These are phyloP conservation scores for Conus ventricosus DNA, from an alignment of 1,140 invertebrate species.

Conservation along the genomic window DNA sequence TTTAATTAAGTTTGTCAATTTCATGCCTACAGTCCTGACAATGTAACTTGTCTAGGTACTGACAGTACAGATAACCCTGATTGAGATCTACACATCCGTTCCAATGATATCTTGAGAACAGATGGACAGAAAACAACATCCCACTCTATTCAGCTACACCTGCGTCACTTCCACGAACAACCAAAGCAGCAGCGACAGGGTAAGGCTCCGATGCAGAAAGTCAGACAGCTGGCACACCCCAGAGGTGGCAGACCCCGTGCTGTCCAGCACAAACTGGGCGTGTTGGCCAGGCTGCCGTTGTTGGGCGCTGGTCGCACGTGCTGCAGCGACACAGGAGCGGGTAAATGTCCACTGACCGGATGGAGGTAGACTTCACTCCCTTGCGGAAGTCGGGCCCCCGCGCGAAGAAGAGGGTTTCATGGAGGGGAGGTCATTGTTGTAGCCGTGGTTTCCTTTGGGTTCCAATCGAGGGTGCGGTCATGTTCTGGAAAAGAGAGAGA, in stretches of 20 bases:
- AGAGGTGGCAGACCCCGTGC: neutral
- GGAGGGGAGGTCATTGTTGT: slow-evolving; percentile 77
- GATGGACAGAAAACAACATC: neutral
- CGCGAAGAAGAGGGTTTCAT: slow-evolving; percentile 84
- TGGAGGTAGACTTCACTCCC: slow-evolving; percentile 76
- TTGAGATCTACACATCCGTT: too few relatives aligned
- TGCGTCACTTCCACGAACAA: neutral
- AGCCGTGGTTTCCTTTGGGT: slow-evolving; percentile 81
- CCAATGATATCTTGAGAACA: neutral
- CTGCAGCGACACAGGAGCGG: slow-evolving; percentile 81
- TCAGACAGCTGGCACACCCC: neutral
- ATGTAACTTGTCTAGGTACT: too few relatives aligned
- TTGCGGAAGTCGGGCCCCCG: slow-evolving; percentile 80
- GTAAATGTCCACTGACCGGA: slow-evolving; percentile 81
- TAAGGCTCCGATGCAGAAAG: neutral
- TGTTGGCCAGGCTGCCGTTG: slow-evolving; percentile 55
- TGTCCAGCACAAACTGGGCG: neutral
- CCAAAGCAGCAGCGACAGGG: neutral
- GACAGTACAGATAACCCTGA: too few relatives aligned
- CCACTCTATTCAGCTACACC: neutral
- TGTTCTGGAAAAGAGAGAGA: neutral
- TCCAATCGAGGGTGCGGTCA: neutral
- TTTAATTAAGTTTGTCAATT: too few relatives aligned
- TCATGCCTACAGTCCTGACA: too few relatives aligned
- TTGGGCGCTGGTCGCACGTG: slow-evolving; percentile 51